A percentile compares a stretch with the other conserved stretches of the same genome.
phyloP scores from a whole-genome alignment of 2,113 vertebrate species.

The Eonycteris spelaea region DNA sequence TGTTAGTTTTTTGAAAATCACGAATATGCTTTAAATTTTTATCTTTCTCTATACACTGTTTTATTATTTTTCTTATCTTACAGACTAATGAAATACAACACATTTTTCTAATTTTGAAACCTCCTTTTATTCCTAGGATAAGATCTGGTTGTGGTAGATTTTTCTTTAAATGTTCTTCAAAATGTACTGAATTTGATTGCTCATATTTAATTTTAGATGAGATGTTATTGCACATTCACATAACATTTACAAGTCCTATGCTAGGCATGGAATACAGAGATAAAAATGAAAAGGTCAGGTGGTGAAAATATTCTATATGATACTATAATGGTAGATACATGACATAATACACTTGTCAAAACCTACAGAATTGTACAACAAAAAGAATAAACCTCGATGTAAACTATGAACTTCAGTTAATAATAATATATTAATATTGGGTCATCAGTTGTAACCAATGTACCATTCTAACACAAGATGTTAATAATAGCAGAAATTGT shows the following conservation, averaged over 20 bases:
- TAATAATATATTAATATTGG: background rate
- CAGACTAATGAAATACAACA: background rate
- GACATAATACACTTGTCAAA: background rate
- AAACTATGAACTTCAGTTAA: background rate
- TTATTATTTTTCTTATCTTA: conserved; percentile 38
- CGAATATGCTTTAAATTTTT: conserved; percentile 1
- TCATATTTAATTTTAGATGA: conserved; percentile 12
- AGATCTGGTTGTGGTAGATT: background rate
- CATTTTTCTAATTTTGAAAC: conserved; percentile 40
- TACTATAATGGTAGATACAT: background rate
- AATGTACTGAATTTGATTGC: background rate
- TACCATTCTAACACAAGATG: background rate
- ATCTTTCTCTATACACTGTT: background rate
- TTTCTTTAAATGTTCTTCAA: conserved; percentile 27
- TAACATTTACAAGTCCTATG: background rate
- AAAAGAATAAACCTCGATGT: background rate
- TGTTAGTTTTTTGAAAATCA: background rate
- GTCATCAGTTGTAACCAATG: background rate
- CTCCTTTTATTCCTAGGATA: background rate
- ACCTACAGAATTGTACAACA: background rate
- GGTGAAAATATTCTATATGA: background rate
- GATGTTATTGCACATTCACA: background rate
- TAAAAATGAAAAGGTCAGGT: conserved; percentile 21
- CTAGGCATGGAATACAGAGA: background rate
- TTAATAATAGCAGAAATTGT: background rate